Evolutionary conservation across 2,888 invertebrate genomes (phyloP).

Genomic region (Stenchaetothrips biformis): DNA sequence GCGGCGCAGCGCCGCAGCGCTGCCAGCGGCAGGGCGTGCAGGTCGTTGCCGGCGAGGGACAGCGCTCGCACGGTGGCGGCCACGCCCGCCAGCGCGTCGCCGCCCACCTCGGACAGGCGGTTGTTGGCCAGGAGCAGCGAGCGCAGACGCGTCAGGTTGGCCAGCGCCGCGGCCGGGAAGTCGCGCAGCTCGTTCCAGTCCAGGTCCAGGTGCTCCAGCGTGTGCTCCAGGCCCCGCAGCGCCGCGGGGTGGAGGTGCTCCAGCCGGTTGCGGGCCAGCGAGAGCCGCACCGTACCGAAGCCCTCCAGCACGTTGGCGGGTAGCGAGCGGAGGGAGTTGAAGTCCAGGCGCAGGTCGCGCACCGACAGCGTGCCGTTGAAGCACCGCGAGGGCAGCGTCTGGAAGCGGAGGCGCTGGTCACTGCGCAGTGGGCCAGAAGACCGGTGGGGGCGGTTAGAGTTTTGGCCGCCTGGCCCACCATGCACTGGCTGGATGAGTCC

Average conservation of each 20-base stretch:
- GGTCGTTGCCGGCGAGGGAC: constrained; percentile 74
- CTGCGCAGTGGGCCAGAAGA: too few relatives aligned
- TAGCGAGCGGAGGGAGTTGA: constrained; percentile 45
- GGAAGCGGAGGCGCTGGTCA: constrained; percentile 2
- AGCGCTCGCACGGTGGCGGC: constrained; percentile 65
- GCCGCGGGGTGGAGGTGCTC: constrained; percentile 63
- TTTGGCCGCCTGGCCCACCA: too few relatives aligned
- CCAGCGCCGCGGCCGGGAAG: constrained; percentile 63
- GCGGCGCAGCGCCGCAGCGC: constrained; percentile 67
- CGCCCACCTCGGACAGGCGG: constrained; percentile 58
- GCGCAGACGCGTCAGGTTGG: constrained; percentile 61
- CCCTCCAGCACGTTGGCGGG: constrained; percentile 44
- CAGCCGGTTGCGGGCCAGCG: constrained; percentile 73
- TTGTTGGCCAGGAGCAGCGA: constrained; percentile 74
- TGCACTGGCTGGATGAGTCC: too few relatives aligned
- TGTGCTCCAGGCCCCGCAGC: constrained; percentile 67
- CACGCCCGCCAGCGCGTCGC: constrained; percentile 59
- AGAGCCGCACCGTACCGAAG: constrained; percentile 67
- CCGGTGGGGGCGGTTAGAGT: too few relatives aligned
- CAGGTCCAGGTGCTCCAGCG: constrained; percentile 74
- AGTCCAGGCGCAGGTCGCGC: constrained; percentile 47
- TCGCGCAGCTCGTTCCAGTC: constrained; percentile 70
- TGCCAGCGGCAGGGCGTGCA: constrained; percentile 65
- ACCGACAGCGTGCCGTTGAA: constrained; percentile 46
- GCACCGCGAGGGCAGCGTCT: constrained; percentile 32